These are phyloP conservation scores for Philereme transversata DNA, from an alignment of 2,888 invertebrate genomes.

Conservation along the genomic window DNA sequence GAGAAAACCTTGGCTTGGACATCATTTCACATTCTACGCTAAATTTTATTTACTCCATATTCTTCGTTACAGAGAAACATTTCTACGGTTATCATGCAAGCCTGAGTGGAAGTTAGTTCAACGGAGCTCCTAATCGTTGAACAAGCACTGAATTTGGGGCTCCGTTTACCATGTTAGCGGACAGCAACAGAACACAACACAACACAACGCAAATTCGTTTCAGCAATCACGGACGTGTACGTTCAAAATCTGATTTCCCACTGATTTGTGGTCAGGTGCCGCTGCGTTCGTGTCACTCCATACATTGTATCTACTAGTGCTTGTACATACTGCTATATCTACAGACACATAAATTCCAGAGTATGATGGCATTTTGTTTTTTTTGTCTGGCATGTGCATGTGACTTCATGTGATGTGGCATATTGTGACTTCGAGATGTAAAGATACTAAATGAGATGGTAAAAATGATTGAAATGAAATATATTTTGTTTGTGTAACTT, in stretches of 20 bases:
- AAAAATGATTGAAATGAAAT: too few relatives aligned
- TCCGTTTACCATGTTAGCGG: constrained; percentile 58
- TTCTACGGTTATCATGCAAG: too few relatives aligned
- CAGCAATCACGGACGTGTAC: constrained; percentile 73
- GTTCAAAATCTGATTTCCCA: constrained; percentile 78
- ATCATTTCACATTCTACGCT: too few relatives aligned
- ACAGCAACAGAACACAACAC: constrained; percentile 46
- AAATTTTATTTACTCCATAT: too few relatives aligned
- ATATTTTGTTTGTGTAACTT: too few relatives aligned
- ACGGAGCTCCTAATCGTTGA: constrained; percentile 10
- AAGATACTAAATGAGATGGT: background rate
- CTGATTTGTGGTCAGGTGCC: constrained; percentile 74
- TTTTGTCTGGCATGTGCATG: background rate
- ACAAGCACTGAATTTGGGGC: constrained; percentile 29
- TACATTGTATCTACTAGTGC: background rate
- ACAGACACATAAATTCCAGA: constrained; percentile 25
- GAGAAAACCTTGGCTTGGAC: too few relatives aligned
- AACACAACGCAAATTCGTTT: constrained; percentile 63
- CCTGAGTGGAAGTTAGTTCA: background rate
- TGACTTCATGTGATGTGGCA: background rate
- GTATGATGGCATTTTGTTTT: constrained; percentile 16
- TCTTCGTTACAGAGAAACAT: too few relatives aligned
- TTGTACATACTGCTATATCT: background rate
- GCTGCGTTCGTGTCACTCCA: constrained; percentile 34
- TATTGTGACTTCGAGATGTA: background rate